phyloP scores from a whole-genome alignment of 2,888 invertebrate genomes.

The Elysia crispata region DNA sequence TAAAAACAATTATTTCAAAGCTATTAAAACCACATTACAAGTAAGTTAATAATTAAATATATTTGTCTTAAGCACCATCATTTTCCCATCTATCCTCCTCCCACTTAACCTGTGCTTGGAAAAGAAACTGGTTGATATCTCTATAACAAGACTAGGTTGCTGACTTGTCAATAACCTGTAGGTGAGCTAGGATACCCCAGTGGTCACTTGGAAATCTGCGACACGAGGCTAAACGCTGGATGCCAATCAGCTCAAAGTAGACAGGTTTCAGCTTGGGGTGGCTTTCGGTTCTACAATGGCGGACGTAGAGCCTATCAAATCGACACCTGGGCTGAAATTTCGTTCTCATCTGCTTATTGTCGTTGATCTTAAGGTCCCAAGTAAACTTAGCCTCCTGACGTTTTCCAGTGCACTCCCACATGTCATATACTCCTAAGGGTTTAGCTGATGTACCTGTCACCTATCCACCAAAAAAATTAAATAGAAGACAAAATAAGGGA shows the following conservation, averaged over 20 bases:
- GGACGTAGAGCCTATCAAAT: conserved; percentile 80
- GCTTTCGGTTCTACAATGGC: conserved; percentile 57
- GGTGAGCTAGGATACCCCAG: conserved; percentile 79
- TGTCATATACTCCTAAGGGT: conserved; percentile 78
- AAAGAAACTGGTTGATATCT: too few relatives aligned
- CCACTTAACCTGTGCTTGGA: too few relatives aligned
- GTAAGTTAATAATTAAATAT: too few relatives aligned
- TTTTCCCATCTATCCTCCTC: too few relatives aligned
- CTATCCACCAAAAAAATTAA: conserved; percentile 56
- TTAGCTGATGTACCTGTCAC: conserved; percentile 75
- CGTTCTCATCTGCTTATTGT: conserved; percentile 78
- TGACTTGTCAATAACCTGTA: conserved; percentile 49
- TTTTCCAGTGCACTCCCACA: conserved; percentile 81
- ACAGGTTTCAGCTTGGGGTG: conserved; percentile 72
- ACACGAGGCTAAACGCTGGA: conserved; percentile 78
- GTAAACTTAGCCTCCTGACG: conserved; percentile 80
- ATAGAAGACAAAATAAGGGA: conserved; percentile 25
- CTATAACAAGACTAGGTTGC: too few relatives aligned
- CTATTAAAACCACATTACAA: too few relatives aligned
- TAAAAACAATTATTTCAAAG: too few relatives aligned
- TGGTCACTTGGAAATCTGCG: conserved; percentile 81
- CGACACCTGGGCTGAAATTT: conserved; percentile 78
- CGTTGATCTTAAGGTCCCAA: conserved; percentile 81
- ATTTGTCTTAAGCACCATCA: too few relatives aligned
- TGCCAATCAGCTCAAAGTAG: conserved; percentile 80